Base-by-base conservation (phyloP, 2,113 vertebrate genomes). In the Danionella cerebrum region DNA sequence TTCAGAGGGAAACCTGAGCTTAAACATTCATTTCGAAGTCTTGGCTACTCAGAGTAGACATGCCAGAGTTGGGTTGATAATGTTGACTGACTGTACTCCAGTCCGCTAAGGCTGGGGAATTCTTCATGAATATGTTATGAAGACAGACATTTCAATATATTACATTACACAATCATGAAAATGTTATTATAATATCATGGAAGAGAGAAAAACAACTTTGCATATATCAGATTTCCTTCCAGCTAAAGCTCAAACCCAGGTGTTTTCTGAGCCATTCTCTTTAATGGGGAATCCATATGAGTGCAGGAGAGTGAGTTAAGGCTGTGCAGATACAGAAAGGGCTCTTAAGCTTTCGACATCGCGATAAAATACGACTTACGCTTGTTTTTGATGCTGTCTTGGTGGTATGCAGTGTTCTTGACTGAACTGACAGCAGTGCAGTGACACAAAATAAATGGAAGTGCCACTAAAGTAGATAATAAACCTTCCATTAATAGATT, bases 251-350 rank as follows among this genome's bases (percentile, higher is more conserved):
- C 18, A 69, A 41, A 50, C 39, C 11, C 41, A 39, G 14, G 60
- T 35, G 65, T 11, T 47, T 69, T 59, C 44, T 31, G 25, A 22
- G 44, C 36, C 18, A 13, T 36, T 53, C 45, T 22, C 36, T 38
- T 14, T 60, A 55, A 74, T 60, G 54, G 35, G 19, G 14, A 48
- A 63, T 69, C 65, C 66, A 70, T 74, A 67, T 39, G 33, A 16
- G 52, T 69, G n/a, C 57, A 57, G 22, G 5, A 22, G 38, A 63
- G 38, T 22, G 19, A 31, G 24, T 10, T 62, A 58, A 53, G 7
- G 36, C 29, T 36, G 42, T 53, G 44, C 3, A 35, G 13, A n/a
- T 59, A 27, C 33, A 54, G 16, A 18, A 42, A 41, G 41, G 22
- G n/a, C n/a, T n/a, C n/a, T n/a, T n/a, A n/a, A n/a, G n/a, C n/a